Evolutionary conservation across 2,113 vertebrate genomes (phyloP).

Genomic region (Chloropsis cyanopogon): DNA sequence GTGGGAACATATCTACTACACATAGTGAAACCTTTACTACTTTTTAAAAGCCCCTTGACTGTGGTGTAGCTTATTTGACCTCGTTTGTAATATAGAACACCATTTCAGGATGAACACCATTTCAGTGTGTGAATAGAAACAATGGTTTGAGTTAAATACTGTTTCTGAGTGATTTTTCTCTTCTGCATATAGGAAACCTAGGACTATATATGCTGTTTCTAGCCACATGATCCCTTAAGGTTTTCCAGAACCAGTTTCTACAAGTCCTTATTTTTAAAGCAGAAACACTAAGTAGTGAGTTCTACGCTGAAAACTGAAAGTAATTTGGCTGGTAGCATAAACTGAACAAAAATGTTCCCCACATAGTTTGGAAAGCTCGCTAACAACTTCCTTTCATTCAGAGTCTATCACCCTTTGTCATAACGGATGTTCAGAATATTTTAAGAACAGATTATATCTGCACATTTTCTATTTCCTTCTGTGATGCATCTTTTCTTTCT

Average conservation of each 20-base stretch:
- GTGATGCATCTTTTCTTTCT: background rate
- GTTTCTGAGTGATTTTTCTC: background rate
- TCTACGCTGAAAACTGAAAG: background rate
- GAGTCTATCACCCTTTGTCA: background rate
- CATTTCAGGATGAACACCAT: background rate
- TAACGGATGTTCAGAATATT: background rate
- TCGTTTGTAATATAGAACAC: background rate
- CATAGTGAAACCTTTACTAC: background rate
- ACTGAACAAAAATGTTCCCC: background rate
- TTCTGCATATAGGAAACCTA: background rate
- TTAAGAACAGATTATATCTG: constrained; percentile 21
- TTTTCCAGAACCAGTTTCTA: background rate
- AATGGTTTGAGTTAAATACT: background rate
- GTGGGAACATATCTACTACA: background rate
- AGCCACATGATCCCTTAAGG: background rate
- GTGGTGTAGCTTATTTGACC: background rate
- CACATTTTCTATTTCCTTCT: constrained; percentile 31
- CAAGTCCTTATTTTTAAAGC: background rate
- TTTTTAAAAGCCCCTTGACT: background rate
- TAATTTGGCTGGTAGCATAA: background rate
- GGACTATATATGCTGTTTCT: background rate
- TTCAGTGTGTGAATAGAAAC: background rate
- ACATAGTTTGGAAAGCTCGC: background rate
- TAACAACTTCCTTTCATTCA: background rate
- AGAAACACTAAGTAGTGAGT: background rate